Evolutionary conservation across 2,113 vertebrate genomes (phyloP).

Genomic region (Tachuris rubrigastra): DNA sequence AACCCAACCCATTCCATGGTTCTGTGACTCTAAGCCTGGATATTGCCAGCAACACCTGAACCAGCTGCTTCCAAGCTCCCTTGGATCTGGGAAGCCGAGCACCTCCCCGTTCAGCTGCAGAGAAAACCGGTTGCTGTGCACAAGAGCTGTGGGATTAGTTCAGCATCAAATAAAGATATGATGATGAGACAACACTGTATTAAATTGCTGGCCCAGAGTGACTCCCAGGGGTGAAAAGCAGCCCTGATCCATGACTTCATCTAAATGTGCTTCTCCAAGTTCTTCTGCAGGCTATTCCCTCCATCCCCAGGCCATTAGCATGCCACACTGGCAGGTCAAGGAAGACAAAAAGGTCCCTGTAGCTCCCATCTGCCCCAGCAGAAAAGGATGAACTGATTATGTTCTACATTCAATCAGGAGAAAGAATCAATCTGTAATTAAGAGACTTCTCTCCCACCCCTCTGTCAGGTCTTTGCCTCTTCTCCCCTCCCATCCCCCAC

Average conservation of each 20-base stretch:
- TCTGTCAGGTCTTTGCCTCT: neutral
- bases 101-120: neutral
- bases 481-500: neutral
- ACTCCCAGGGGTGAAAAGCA: neutral
- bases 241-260: neutral
- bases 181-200: neutral
- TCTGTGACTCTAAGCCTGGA: neutral
- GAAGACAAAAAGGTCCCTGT: neutral
- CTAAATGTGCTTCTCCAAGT: neutral
- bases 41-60: neutral
- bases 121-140: rapidly evolving
- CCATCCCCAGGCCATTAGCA: neutral
- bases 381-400: conserved; percentile 59
- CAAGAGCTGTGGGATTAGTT: neutral
- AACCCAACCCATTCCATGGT: neutral
- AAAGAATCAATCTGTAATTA: conserved; percentile 75
- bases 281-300: neutral
- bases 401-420: conserved; percentile 55
- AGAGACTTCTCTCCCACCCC: conserved; percentile 15
- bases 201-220: neutral
- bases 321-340: neutral
- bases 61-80: neutral
- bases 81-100: neutral
- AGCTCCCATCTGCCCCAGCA: neutral
- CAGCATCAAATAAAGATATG: neutral